Evolutionary conservation across 2,888 invertebrate species (phyloP).

Genomic region (Dorcus parallelipipedus): DNA sequence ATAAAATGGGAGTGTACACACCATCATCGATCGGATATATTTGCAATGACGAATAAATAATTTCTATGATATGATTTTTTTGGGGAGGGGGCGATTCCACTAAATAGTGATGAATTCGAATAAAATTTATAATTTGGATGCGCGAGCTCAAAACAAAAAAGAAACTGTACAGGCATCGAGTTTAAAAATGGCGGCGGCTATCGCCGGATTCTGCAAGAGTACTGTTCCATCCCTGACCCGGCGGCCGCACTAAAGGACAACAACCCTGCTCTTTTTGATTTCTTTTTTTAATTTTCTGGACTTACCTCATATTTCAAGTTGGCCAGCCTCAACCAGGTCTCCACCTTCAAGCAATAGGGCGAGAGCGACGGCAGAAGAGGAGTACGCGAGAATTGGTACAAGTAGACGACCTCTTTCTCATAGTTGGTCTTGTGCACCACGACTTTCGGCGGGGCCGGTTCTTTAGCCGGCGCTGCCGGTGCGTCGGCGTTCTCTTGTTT

Average conservation of each 20-base stretch:
- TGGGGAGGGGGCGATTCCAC: no score
- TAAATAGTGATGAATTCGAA: no score
- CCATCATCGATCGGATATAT: no score
- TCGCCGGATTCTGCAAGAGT: conserved; percentile 4
- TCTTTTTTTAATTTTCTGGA: background rate
- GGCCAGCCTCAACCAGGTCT: conserved; percentile 90
- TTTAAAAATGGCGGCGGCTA: conserved; percentile 11
- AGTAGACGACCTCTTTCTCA: conserved; percentile 89
- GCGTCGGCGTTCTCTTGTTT: conserved; percentile 52
- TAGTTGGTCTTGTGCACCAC: conserved; percentile 83
- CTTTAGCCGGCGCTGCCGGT: conserved; percentile 54
- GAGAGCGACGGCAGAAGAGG: conserved; percentile 87
- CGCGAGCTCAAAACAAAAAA: no score
- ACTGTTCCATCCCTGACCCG: conserved; percentile 10
- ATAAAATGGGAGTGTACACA: no score
- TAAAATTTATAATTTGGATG: no score
- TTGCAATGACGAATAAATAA: no score
- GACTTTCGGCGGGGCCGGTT: conserved; percentile 69
- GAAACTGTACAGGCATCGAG: background rate
- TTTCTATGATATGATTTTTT: no score
- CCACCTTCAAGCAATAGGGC: conserved; percentile 92
- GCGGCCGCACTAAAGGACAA: conserved; percentile 8
- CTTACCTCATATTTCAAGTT: conserved; percentile 91
- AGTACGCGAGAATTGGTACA: conserved; percentile 91
- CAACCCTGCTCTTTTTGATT: conserved; percentile 4